phyloP scores from a whole-genome alignment of 2,113 vertebrate genomes.

The Callospermophilus lateralis region DNA sequence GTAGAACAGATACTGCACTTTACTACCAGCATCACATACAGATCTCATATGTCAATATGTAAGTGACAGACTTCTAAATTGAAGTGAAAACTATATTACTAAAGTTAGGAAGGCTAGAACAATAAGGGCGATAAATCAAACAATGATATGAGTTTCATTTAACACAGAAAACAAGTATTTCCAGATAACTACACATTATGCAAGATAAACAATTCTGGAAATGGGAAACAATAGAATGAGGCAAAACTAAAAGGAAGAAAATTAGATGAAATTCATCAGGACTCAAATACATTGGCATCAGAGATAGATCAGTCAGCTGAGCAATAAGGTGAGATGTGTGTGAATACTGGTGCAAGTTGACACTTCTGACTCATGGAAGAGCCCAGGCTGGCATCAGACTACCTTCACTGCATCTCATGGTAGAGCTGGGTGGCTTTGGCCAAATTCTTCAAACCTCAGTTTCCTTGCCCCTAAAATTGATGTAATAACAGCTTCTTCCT shows the following conservation, averaged over 20 bases:
- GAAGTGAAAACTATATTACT: not conserved
- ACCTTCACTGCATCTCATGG: not conserved
- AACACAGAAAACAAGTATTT: constrained; percentile 49
- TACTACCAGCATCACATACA: not conserved
- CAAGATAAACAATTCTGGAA: constrained; percentile 45
- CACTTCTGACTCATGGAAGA: not conserved
- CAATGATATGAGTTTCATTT: constrained; percentile 2
- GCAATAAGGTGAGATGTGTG: not conserved
- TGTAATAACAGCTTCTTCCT: not conserved
- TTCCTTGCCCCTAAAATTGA: not conserved
- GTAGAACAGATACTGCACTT: not conserved
- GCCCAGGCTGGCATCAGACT: not conserved
- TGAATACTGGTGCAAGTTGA: not conserved
- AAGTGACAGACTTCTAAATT: constrained; percentile 47
- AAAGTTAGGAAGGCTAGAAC: constrained; percentile 33
- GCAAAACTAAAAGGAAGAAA: constrained; percentile 51
- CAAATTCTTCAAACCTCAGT: not conserved
- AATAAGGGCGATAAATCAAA: not conserved
- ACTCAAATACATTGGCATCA: not conserved
- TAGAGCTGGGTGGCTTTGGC: not conserved
- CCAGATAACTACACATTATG: not conserved
- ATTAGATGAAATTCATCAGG: constrained; percentile 19
- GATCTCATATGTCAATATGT: not conserved
- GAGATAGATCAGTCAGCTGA: not conserved
- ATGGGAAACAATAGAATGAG: not conserved